Evolutionary conservation across 2,888 invertebrate species (phyloP).

Genomic region (Cantharis flavilabris): DNA sequence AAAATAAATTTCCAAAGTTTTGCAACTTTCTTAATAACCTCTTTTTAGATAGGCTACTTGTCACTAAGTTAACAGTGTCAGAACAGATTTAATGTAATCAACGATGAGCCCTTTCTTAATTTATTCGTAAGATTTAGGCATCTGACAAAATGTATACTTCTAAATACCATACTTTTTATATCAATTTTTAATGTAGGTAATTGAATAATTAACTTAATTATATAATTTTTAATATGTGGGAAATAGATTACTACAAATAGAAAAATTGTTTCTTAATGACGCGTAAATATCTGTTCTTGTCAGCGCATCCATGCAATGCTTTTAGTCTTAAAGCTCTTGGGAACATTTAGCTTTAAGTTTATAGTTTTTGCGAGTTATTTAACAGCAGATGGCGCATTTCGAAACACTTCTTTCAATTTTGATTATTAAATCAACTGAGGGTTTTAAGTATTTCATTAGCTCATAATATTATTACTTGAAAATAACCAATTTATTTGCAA

Average conservation of each 20-base stretch:
- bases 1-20: conserved; percentile 34
- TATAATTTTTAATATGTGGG: background rate
- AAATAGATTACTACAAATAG: background rate
- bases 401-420: background rate
- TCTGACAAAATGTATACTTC: background rate
- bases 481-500: background rate
- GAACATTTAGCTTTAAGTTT: conserved; percentile 14
- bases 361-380: conserved; percentile 5
- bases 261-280: background rate
- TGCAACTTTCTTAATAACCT: conserved; percentile 33
- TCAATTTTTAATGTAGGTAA: background rate
- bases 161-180: background rate
- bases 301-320: conserved; percentile 8
- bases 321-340: conserved; percentile 11
- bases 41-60: conserved; percentile 32
- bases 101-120: conserved; percentile 6
- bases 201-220: background rate
- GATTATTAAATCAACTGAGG: background rate
- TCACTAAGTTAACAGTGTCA: conserved; percentile 28
- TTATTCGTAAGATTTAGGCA: background rate
- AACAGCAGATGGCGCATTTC: background rate
- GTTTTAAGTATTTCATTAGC: background rate
- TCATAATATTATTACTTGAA: background rate
- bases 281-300: background rate
- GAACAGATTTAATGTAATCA: conserved; percentile 25